Evolutionary conservation across 2,888 invertebrate genomes (phyloP), one percentile per base, ranked within the genome.

Genomic region (Oxytorus armatus): DNA sequence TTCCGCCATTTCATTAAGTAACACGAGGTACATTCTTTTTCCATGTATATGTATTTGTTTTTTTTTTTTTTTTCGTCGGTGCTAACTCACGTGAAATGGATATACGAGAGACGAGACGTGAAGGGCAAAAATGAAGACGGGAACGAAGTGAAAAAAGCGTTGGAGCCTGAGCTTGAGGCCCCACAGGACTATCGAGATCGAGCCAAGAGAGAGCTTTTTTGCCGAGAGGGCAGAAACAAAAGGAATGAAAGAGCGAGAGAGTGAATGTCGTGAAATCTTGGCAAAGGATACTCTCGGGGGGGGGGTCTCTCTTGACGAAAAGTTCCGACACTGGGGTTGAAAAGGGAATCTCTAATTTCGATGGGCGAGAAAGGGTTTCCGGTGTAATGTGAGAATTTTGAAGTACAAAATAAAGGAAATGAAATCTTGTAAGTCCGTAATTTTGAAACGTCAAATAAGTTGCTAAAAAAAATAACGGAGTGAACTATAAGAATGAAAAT

Each of bases 1-100:
- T 85, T 81, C 85, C 77, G 86, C 88, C 88, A 88, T 88, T 88
- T 88, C 88, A 88, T 88, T 86, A 88, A 87, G 85, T 79, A 85
- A 63, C 81, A 44, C 70, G 51, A 33, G 47, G 25, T 36, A 59
- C 39, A 47, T 57, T 74, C 73, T 68, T 66, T 68, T 59, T 61
- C 69, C 47, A 63, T 76, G 44, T n/a, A 53, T 51, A 25, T 51
- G 39, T 42, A 53, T 29, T 42, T 53, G 23, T 47, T 36, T 51
- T 18, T 16, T 57, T 44, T 65, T 53, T 21, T 57, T 66, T 73
- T 33, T 49, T 47, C 61, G 25, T 36, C 18, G 49, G 25, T 63
- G 55, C 68, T 18, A 73, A 44, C 61, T 68, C 63, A 55, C 53
- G 73, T 61, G 63, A 74, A 69, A 79, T 55, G 51, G 68, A 74